phyloP scores from a whole-genome alignment of 2,888 invertebrate species.

The Aspidapion aeneum region DNA sequence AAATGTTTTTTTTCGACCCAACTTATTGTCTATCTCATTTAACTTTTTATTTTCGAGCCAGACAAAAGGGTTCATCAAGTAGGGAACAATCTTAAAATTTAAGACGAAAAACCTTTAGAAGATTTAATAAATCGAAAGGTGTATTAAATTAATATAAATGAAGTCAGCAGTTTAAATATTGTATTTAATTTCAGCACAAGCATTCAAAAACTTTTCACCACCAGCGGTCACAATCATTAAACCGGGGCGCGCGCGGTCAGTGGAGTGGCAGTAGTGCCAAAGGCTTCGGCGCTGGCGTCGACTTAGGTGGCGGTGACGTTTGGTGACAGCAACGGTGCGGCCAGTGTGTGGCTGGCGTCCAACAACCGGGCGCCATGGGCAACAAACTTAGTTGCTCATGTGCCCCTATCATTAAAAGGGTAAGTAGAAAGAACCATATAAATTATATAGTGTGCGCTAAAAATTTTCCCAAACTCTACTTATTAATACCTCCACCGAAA shows the following conservation, averaged over 20 bases:
- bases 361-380: slow-evolving; percentile 59
- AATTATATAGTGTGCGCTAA: no score
- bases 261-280: slow-evolving; percentile 66
- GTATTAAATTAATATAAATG: no score
- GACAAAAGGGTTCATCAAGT: no score
- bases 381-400: slow-evolving; percentile 97
- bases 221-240: slow-evolving; percentile 73
- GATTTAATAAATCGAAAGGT: no score
- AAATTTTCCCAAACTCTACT: no score
- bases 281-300: slow-evolving; percentile 57
- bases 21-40: no score
- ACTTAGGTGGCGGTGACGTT: slow-evolving; percentile 54
- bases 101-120: no score
- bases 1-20: no score
- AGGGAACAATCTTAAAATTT: no score
- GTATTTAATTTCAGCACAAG: slow-evolving; percentile 65
- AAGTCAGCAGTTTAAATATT: no score
- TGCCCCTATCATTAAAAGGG: slow-evolving; percentile 91
- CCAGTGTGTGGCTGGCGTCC: slow-evolving; percentile 48
- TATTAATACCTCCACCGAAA: no score
- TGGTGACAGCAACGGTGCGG: slow-evolving; percentile 58
- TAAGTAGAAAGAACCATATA: slow-evolving; percentile 1
- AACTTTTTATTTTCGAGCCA: no score
- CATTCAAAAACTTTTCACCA: slow-evolving; percentile 51
- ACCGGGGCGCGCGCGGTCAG: slow-evolving; percentile 57